A percentile compares a stretch with the other conserved stretches of the same genome.
Evolutionary conservation across 2,888 invertebrate genomes (phyloP).

Genomic region (Poecilobothrus nobilitatus): DNA sequence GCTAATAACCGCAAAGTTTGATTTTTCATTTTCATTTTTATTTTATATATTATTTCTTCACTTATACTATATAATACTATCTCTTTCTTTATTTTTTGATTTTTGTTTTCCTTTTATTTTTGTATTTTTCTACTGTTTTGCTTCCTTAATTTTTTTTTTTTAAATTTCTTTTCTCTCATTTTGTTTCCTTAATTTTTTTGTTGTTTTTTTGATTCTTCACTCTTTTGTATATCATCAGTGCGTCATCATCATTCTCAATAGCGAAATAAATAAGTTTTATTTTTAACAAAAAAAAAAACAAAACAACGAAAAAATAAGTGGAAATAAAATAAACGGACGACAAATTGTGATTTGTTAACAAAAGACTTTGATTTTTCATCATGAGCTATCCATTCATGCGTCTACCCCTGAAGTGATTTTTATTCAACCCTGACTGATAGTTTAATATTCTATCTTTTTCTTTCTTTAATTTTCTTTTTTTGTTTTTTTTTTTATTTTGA

Average conservation of each 20-base stretch:
- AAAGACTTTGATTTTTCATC: conserved; percentile 1
- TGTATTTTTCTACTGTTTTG: neutral
- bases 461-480: neutral
- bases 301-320: too few species aligned
- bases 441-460: too few species aligned
- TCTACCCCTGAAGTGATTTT: neutral
- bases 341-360: neutral
- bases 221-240: neutral
- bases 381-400: too few species aligned
- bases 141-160: neutral
- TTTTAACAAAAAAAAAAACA: neutral
- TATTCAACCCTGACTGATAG: neutral
- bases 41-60: too few species aligned
- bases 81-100: neutral
- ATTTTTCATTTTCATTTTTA: neutral
- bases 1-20: neutral
- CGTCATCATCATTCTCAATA: neutral
- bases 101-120: neutral
- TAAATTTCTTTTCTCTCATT: neutral
- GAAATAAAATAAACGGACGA: neutral
- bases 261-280: neutral
- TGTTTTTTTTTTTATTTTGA: neutral
- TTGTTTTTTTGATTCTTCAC: neutral
- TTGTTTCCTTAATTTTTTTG: neutral
- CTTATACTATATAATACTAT: too few species aligned